These are phyloP conservation scores for Zaprionus lineosus DNA, from an alignment of 2,888 invertebrate genomes.

Conservation along the genomic window DNA sequence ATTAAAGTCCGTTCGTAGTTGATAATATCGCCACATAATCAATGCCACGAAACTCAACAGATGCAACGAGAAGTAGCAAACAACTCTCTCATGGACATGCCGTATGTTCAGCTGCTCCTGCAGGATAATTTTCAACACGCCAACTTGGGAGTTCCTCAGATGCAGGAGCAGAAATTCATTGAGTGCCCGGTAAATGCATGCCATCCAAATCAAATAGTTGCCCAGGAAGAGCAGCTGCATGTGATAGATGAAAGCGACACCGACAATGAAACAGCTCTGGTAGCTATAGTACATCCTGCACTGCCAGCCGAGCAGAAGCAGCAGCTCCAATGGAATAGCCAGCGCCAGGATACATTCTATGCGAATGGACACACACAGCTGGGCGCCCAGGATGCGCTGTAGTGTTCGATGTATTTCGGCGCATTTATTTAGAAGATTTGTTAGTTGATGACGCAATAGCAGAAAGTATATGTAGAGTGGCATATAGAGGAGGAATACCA, in stretches of 20 bases:
- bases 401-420: conserved; percentile 23
- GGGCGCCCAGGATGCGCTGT: conserved; percentile 30
- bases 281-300: conserved; percentile 47
- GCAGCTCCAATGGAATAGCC: conserved; percentile 30
- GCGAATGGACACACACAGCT: conserved; percentile 44
- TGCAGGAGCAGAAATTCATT: conserved; percentile 41
- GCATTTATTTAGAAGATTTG: conserved; percentile 41
- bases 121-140: conserved; percentile 27
- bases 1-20: neutral
- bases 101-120: conserved; percentile 29
- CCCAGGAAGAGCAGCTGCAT: conserved; percentile 52
- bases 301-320: conserved; percentile 47
- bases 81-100: conserved; percentile 32
- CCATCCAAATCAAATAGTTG: conserved; percentile 55
- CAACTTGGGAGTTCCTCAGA: conserved; percentile 31
- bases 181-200: conserved; percentile 49
- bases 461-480: conserved; percentile 53
- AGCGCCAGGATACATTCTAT: conserved; percentile 38
- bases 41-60: conserved; percentile 36
- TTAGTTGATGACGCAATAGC: conserved; percentile 37
- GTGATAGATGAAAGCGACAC: conserved; percentile 35
- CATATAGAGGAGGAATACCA: conserved; percentile 39
- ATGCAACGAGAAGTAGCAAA: conserved; percentile 45
- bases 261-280: conserved; percentile 41
- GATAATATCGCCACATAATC: neutral